A percentile compares a stretch with the other conserved stretches of the same genome.
Conservation (phyloP, 1,140 invertebrate genomes). For the Galleria mellonella region DNA sequence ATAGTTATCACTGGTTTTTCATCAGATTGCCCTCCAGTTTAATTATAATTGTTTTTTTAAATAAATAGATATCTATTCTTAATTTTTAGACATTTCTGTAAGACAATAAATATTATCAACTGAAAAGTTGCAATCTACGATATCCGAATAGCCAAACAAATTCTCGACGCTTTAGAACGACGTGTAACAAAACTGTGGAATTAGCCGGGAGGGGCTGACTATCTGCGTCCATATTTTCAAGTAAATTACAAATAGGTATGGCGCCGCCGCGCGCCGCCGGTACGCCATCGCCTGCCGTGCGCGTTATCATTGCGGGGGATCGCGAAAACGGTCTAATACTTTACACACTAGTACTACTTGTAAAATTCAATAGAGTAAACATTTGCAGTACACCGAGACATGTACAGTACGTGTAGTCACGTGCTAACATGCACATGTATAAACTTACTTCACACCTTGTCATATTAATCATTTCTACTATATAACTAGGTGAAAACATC, state of each 20-base stretch:
- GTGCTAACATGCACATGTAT: background rate
- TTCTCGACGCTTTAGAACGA: conserved; percentile 18
- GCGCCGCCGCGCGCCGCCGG: conserved; percentile 16
- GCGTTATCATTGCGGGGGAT: conserved; percentile 61
- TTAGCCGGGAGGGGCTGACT: conserved; percentile 43
- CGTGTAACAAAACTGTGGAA: conserved; percentile 33
- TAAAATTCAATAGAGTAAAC: no score
- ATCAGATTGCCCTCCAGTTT: no score
- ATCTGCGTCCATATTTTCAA: conserved; percentile 68
- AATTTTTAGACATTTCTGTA: no score
- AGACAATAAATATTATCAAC: background rate
- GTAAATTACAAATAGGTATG: conserved; percentile 70
- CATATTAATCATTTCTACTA: no score
- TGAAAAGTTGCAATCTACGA: conserved; percentile 2
- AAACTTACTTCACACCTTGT: no score
- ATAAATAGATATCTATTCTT: no score
- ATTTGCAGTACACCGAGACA: no score
- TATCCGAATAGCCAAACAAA: conserved; percentile 7
- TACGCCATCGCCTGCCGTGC: conserved; percentile 59
- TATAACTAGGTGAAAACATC: no score
- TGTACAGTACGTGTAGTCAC: background rate
- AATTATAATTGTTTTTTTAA: no score
- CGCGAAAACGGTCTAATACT: conserved; percentile 31
- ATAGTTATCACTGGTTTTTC: no score
- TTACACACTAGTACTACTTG: conserved; percentile 23